Evolutionary conservation across 2,888 invertebrate species (phyloP), one percentile per base, ranked within the genome.

Genomic region (Notodonta ziczac): DNA sequence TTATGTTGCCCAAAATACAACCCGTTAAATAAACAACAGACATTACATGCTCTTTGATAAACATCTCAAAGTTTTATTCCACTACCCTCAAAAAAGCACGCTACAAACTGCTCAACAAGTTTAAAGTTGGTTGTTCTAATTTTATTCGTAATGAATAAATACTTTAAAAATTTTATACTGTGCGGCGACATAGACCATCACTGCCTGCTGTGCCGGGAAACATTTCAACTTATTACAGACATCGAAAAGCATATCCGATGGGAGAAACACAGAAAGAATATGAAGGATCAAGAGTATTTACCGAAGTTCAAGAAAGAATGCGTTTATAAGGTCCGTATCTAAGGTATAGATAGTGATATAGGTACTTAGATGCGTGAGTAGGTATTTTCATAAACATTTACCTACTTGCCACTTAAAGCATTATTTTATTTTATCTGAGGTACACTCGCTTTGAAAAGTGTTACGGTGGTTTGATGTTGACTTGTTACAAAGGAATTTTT

Each of bases 221-320:
- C 73, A 4, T 86, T 85, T 61, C 60, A 66, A 46, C 39, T 52
- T 7, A 55, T 70, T 12, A 63, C 67, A 9, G 77, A 78, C 46
- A 76, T 86, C 13, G 85, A 89, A 44, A 85, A 79, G 60, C 90
- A 90, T 62, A 74, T 89, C 6, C 80, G 83, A 48, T 86, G 87
- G 86, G 86, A 84, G 59, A 77, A 78, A 24, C 89, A 90, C 58
- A 83, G 85, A 56, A 84, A 80, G 48, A 55, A 50, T 2, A 12
- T 85, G 3, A 87, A 86, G 69, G 63, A 44, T 4, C 78, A 78
- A 55, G 65, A 60, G 3, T 79, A 69, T 60, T 46, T 81, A 35
- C 66, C 72, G 6, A 86, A 83, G 64, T 87, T 78, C 54, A 78
- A 70, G 62, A 84, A 81, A 35, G 83, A 90, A 39, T 70, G 55